Evolutionary conservation across 2,888 invertebrate genomes (phyloP).

Genomic region (Bombylius major): DNA sequence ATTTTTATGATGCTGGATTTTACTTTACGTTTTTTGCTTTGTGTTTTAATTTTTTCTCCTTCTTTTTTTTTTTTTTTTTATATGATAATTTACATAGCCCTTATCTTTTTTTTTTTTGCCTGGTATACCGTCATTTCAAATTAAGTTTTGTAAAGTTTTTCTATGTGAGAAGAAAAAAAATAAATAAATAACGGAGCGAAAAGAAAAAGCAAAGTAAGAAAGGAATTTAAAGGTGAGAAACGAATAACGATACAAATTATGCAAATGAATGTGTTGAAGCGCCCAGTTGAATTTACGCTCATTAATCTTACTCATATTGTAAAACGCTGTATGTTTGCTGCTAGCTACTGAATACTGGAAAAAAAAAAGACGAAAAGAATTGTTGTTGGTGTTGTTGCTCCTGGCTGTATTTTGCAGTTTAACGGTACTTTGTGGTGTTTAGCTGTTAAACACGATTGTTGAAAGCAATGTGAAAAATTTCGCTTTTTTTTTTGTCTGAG

Average conservation of each 20-base stretch:
- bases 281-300: constrained; percentile 11
- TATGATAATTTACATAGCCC: constrained; percentile 12
- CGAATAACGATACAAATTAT: constrained; percentile 12
- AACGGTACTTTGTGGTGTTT: constrained; percentile 1
- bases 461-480: not conserved
- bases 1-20: not conserved
- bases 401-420: not conserved
- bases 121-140: constrained; percentile 7
- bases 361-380: not conserved
- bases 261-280: constrained; percentile 14
- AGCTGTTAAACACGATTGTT: constrained; percentile 5
- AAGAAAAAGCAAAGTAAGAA: constrained; percentile 3
- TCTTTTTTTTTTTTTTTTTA: constrained; percentile 3
- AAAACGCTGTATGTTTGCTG: not conserved
- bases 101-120: constrained; percentile 1
- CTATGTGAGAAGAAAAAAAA: not conserved
- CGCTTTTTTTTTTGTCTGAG: no score
- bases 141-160: constrained; percentile 4
- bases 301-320: constrained; percentile 15
- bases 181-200: not conserved
- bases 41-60: no score
- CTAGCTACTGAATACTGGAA: not conserved
- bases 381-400: not conserved
- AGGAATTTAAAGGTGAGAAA: constrained; percentile 10
- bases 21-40: not conserved